Base-by-base conservation (phyloP, 1,140 invertebrate species). In the Dufourea novaeangliae region DNA sequence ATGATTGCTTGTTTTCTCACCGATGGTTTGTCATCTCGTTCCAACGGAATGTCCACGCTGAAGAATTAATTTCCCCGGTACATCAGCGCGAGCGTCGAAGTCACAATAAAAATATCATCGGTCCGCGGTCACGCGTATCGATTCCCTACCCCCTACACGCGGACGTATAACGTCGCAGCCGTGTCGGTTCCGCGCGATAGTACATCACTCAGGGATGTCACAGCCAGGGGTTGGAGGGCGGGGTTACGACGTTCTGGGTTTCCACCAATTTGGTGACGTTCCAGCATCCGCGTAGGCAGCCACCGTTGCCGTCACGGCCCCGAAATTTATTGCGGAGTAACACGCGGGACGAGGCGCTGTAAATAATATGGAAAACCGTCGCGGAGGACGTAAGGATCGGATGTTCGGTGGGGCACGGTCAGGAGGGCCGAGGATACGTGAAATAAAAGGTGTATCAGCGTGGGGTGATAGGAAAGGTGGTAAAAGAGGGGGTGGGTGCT, bases 291-390 rank as follows among this genome's bases (percentile, higher is more conserved):
- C 32, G 20, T n/a, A n/a, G 20, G 46, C 46, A 50, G 20, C 3
- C 66, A 22, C 22, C 46, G 61, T 69, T 50, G 70, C 22, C 32
- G 22, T 70, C 50, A 29, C n/a, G 25, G n/a, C 50, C 27, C 39
- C 41, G 63, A 67, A 62, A 82, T 73, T 86, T 87, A 87, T 86
- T 78, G 86, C 80, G 46, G 73, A 72, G 63, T 80, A 80, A 75
- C 79, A 50, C 73, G 78, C 68, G 63, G 68, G 20, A 68, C 69
- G 86, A 70, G 54, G 70, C n/a, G n/a, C 76, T 85, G 85, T 89
- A 89, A 88, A 89, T 89, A 89, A 88, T 88, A 89, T 82, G 87
- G 79, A 78, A 78, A 86, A 86, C 69, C 86, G 57, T 50, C 2
- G 34, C 1, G 14, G 54, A 25, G 39, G 44, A n/a, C 41, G 52